These are phyloP conservation scores for Plumapathes pennacea DNA, from an alignment of 92 coral and sea anemone species.

Conservation along the genomic window DNA sequence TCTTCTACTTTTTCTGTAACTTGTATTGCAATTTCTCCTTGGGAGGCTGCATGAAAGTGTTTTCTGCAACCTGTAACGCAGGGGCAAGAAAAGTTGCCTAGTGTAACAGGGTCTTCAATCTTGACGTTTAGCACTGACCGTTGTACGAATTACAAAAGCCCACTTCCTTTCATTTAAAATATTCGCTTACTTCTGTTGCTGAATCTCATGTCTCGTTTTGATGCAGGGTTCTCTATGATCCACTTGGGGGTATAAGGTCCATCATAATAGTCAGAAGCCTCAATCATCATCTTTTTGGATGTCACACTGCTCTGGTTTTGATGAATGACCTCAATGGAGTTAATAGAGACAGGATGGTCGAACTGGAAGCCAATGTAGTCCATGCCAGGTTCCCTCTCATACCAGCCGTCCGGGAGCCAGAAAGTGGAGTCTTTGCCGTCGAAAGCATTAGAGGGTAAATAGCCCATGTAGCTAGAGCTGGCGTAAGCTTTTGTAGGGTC, in stretches of 20 bases:
- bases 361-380: conserved; percentile 88
- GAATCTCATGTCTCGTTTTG: conserved; percentile 61
- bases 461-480: conserved; percentile 85
- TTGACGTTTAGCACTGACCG: too few species aligned
- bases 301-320: conserved; percentile 83
- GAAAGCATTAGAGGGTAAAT: conserved; percentile 78
- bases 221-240: conserved; percentile 74
- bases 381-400: conserved; percentile 74
- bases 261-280: conserved; percentile 70
- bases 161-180: too few species aligned
- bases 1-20: too few species aligned
- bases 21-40: too few species aligned
- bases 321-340: conserved; percentile 69
- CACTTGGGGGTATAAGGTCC: conserved; percentile 76
- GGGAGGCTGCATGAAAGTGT: too few species aligned
- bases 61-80: too few species aligned
- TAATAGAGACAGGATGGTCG: conserved; percentile 69
- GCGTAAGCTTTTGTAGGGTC: conserved; percentile 62
- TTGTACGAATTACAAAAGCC: too few species aligned
- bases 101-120: too few species aligned
- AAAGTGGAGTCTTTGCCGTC: conserved; percentile 63
- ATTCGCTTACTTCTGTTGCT: conserved; percentile 77
- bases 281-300: conserved; percentile 72
- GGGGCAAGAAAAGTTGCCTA: too few species aligned
- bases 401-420: conserved; percentile 99